Evolutionary conservation across 2,797 vertebrate genomes (phyloP).

Genomic region (Sarcoramphus papa): DNA sequence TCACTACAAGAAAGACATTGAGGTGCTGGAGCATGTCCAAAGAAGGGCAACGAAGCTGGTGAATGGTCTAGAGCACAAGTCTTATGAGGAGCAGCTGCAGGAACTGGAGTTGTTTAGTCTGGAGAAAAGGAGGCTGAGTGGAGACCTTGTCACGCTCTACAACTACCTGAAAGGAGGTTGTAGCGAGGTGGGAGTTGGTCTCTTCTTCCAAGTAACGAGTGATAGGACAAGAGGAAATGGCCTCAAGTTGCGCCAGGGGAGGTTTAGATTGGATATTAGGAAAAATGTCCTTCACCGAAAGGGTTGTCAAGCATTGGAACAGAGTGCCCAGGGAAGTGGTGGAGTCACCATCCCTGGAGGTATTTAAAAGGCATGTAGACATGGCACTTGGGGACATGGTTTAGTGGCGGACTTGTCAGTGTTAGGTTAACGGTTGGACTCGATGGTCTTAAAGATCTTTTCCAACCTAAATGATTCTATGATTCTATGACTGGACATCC

Average conservation of each 20-base stretch:
- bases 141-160: neutral
- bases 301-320: no score
- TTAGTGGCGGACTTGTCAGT: no score
- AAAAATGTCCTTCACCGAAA: no score
- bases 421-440: no score
- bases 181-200: fast-evolving
- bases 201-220: neutral
- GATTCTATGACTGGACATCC: neutral
- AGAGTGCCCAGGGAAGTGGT: no score
- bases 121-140: neutral
- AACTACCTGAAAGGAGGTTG: neutral
- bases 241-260: no score
- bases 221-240: neutral
- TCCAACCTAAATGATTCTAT: no score
- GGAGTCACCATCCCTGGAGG: no score
- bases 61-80: neutral
- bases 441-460: no score
- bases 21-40: fast-evolving
- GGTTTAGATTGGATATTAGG: no score
- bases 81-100: neutral
- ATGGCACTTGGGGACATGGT: no score
- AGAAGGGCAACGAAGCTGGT: fast-evolving
- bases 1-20: neutral
- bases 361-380: no score
- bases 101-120: neutral